A percentile compares a stretch with the other conserved stretches of the same genome.
Evolutionary conservation across 35 echinoderm and acorn worm genomes (phyloP).

Genomic region (Apostichopus californicus): DNA sequence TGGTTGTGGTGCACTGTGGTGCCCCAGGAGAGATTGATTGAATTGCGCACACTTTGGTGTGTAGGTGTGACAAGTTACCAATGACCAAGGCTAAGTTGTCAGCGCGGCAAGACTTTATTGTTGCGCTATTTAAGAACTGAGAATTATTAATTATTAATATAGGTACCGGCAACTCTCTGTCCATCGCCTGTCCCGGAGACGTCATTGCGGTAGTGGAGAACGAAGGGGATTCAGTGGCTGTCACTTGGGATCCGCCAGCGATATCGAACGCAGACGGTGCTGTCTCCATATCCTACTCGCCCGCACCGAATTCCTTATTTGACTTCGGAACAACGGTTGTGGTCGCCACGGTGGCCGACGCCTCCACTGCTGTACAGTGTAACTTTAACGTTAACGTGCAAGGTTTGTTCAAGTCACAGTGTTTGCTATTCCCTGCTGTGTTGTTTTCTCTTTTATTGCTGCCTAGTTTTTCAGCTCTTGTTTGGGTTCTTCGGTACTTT

Average conservation of each 20-base stretch:
- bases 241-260: background rate
- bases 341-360: background rate
- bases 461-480: no score
- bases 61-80: no score
- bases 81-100: no score
- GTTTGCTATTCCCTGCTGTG: background rate
- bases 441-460: background rate
- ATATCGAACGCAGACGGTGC: background rate
- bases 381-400: background rate
- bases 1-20: no score
- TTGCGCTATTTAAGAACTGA: no score
- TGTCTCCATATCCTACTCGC: background rate
- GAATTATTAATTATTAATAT: no score
- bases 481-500: no score
- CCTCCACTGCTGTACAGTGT: background rate
- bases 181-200: background rate
- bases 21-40: no score
- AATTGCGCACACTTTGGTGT: no score
- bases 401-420: background rate
- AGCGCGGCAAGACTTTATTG: no score
- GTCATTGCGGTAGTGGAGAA: background rate
- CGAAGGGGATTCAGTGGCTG: background rate
- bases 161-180: background rate
- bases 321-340: background rate
- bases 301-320: background rate